A percentile compares a stretch with the other conserved stretches of the same genome.
These are phyloP conservation scores for Sebastes wilsoni DNA, from an alignment of 2,797 vertebrate species.

Conservation along the genomic window DNA sequence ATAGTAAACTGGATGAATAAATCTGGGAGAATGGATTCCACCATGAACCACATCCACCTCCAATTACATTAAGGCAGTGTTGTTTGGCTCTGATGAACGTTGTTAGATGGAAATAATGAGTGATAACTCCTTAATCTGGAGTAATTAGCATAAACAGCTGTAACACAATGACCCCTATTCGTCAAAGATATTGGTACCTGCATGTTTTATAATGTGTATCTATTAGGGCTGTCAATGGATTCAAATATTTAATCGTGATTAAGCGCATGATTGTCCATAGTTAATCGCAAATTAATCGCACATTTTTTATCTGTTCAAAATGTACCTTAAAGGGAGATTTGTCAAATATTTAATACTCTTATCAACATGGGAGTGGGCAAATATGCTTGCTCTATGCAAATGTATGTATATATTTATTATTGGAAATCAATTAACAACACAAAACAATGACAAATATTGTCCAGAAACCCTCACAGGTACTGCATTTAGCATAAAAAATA, in stretches of 20 bases:
- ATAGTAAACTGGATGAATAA: constrained; percentile 31
- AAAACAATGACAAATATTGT: too few relatives aligned
- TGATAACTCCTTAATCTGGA: constrained; percentile 81
- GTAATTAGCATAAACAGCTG: constrained; percentile 83
- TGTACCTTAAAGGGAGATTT: too few relatives aligned
- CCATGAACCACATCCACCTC: constrained; percentile 34
- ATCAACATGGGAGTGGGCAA: too few relatives aligned
- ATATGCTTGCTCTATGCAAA: too few relatives aligned
- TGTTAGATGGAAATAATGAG: constrained; percentile 73
- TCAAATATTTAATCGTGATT: too few relatives aligned
- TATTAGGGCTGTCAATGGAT: background rate
- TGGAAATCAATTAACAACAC: too few relatives aligned
- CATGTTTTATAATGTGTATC: constrained; percentile 62
- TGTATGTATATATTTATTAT: too few relatives aligned
- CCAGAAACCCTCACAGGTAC: too few relatives aligned
- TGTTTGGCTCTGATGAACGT: constrained; percentile 65
- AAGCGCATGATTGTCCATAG: too few relatives aligned
- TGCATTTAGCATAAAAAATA: too few relatives aligned
- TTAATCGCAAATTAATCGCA: background rate
- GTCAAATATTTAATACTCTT: too few relatives aligned
- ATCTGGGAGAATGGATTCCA: constrained; percentile 44
- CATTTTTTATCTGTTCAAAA: background rate
- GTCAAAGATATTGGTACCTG: constrained; percentile 76
- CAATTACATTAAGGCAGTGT: constrained; percentile 43
- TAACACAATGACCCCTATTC: constrained; percentile 82